Percentiles rank a stretch among this genome's conserved stretches.
Evolutionary conservation across 2,113 vertebrate species (phyloP).

Genomic region (Epinephelus fuscoguttatus): DNA sequence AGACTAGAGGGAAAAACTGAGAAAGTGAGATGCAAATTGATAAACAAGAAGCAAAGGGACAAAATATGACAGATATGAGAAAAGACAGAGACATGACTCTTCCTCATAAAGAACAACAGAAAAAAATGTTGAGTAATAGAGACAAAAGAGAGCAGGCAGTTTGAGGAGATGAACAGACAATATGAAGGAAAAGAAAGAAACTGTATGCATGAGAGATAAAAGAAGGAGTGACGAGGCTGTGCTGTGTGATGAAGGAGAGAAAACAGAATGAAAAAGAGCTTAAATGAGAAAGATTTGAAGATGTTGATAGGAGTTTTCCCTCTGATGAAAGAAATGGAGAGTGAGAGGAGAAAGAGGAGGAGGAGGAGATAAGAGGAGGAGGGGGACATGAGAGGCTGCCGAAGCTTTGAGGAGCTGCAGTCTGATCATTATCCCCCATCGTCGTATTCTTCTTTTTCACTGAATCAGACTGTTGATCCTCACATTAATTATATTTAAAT

Average conservation of each 20-base stretch:
- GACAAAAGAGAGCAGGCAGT: not conserved
- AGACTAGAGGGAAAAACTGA: too few species aligned
- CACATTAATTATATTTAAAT: slow-evolving; percentile 45
- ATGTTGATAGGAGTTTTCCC: not conserved
- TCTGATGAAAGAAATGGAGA: slow-evolving; percentile 20
- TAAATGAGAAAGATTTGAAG: not conserved
- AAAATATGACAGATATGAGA: not conserved
- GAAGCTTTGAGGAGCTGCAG: slow-evolving; percentile 8
- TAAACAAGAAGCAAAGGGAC: not conserved
- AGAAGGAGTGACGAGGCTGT: not conserved
- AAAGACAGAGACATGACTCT: too few species aligned
- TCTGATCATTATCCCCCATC: slow-evolving; percentile 31
- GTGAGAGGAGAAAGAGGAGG: slow-evolving; percentile 13
- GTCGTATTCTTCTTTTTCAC: not conserved
- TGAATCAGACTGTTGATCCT: slow-evolving; percentile 31
- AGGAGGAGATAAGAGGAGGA: slow-evolving; percentile 8
- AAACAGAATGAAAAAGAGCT: not conserved
- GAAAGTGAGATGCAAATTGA: not conserved
- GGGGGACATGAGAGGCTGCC: slow-evolving; percentile 19
- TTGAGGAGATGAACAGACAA: not conserved
- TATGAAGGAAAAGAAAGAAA: not conserved
- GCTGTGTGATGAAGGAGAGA: slow-evolving; percentile 5
- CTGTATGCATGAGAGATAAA: not conserved
- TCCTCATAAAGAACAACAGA: not conserved
- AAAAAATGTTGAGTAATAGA: not conserved